Percentiles rank a stretch among this genome's conserved stretches.
Evolutionary conservation across 2,113 vertebrate genomes (phyloP).

Genomic region (Fulmarus glacialis): DNA sequence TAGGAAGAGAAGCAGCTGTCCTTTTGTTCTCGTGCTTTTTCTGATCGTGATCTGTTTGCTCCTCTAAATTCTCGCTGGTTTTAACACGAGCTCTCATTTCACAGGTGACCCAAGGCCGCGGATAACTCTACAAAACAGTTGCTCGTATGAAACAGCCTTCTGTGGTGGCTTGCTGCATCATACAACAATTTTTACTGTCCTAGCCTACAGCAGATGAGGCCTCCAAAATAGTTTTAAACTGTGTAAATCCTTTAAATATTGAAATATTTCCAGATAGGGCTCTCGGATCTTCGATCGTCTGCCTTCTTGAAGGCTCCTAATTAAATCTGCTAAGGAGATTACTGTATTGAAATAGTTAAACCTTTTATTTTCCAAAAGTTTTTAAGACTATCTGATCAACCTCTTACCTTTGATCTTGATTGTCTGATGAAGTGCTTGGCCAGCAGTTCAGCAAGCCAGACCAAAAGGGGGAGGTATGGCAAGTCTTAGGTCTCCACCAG

Average conservation of each 20-base stretch:
- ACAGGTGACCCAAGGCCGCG: neutral
- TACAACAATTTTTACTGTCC: neutral
- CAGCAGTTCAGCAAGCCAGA: neutral
- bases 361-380: neutral
- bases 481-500: neutral
- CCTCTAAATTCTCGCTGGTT: neutral
- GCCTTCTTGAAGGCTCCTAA: neutral
- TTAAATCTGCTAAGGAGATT: neutral
- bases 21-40: neutral
- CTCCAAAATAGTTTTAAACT: neutral
- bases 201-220: neutral
- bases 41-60: neutral
- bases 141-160: accelerated
- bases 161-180: neutral
- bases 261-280: neutral
- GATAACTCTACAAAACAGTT: neutral
- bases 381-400: neutral
- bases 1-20: conserved; percentile 10
- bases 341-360: neutral
- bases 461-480: neutral
- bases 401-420: neutral
- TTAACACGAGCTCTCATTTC: neutral
- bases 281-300: neutral
- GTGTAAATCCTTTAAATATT: neutral
- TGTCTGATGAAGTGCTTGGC: neutral